Percentiles rank a stretch among this genome's conserved stretches.
phyloP scores from a whole-genome alignment of 2,888 invertebrate genomes.

The Leucania comma region DNA sequence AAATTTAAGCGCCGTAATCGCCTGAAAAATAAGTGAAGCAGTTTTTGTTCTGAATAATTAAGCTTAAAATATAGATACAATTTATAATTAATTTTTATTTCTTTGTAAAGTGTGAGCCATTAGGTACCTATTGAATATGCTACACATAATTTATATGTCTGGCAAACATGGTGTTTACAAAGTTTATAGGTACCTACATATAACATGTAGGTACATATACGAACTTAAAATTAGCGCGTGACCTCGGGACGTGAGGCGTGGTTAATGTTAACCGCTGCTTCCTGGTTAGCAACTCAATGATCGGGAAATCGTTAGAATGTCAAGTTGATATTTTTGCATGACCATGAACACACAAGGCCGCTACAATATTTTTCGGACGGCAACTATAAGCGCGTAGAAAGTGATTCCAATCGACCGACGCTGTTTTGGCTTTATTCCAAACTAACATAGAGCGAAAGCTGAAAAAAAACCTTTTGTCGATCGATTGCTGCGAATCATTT shows the following conservation, averaged over 20 bases:
- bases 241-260: slow-evolving; percentile 81
- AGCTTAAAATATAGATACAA: not conserved
- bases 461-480: slow-evolving; percentile 43
- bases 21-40: not conserved
- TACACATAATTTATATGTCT: slow-evolving; percentile 16
- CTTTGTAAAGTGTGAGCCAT: slow-evolving; percentile 7
- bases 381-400: slow-evolving; percentile 85
- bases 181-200: slow-evolving; percentile 42
- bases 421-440: slow-evolving; percentile 83
- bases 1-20: not conserved
- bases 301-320: slow-evolving; percentile 89
- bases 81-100: slow-evolving; percentile 1
- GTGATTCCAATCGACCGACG: slow-evolving; percentile 84
- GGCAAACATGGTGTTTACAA: slow-evolving; percentile 50
- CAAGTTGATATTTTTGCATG: slow-evolving; percentile 89
- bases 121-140: not conserved
- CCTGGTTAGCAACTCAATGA: slow-evolving; percentile 88
- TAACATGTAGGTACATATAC: slow-evolving; percentile 35
- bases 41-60: not conserved
- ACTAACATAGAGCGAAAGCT: slow-evolving; percentile 63
- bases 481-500: slow-evolving; percentile 1
- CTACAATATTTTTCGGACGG: slow-evolving; percentile 81
- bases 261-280: slow-evolving; percentile 85
- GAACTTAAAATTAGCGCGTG: slow-evolving; percentile 71
- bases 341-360: slow-evolving; percentile 88